A percentile compares a stretch with the other conserved stretches of the same genome.
phyloP scores from a whole-genome alignment of 2,113 vertebrate species.

The Hippocampus barbouri region DNA sequence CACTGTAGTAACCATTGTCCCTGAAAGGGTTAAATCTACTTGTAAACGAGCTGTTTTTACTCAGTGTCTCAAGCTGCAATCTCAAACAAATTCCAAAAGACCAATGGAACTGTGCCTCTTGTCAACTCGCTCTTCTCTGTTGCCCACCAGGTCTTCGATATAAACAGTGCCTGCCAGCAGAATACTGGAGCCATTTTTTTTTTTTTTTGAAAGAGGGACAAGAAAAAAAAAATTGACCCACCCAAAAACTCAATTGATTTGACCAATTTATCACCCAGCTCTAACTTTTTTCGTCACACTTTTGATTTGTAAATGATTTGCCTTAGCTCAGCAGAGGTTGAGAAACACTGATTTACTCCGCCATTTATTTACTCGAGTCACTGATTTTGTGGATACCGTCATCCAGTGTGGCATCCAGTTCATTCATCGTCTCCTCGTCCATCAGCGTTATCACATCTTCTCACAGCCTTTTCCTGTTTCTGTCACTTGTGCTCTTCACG shows the following conservation, averaged over 20 bases:
- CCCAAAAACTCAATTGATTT: not conserved
- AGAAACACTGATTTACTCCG: not conserved
- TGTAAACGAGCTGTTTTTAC: too few species aligned
- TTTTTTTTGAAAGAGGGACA: too few species aligned
- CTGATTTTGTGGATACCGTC: not conserved
- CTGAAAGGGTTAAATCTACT: too few species aligned
- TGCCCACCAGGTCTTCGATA: too few species aligned
- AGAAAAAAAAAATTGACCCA: not conserved
- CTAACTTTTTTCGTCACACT: too few species aligned
- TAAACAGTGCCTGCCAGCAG: too few species aligned
- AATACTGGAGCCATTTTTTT: too few species aligned
- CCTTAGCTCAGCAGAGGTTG: not conserved
- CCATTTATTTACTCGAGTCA: not conserved
- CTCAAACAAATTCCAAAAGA: too few species aligned
- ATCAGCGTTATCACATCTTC: slow-evolving; percentile 30
- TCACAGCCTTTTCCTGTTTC: slow-evolving; percentile 28
- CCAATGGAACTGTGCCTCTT: not conserved
- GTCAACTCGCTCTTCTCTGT: too few species aligned
- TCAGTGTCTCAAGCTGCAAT: too few species aligned
- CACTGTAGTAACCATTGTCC: too few species aligned
- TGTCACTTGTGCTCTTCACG: slow-evolving; percentile 43
- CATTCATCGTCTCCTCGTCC: slow-evolving; percentile 16
- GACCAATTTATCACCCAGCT: not conserved
- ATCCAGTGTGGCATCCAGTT: slow-evolving; percentile 6
- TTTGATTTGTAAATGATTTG: not conserved